Conservation (phyloP, 2,797 vertebrate genomes). For the Heliangelus exortis region DNA sequence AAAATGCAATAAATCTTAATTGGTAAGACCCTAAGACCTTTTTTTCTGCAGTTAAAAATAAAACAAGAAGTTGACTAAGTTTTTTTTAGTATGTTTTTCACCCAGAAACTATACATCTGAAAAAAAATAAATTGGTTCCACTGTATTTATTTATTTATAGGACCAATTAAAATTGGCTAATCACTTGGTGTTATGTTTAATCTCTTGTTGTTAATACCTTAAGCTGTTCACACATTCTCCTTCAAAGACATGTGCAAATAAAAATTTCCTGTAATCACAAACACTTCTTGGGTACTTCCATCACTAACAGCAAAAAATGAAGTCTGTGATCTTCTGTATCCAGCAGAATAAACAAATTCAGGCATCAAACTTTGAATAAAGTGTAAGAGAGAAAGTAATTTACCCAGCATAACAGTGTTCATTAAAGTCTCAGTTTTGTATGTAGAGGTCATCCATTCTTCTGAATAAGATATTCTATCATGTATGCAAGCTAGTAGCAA, state of each 20-base stretch:
- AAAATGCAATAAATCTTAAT: background rate
- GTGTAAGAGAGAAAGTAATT: background rate
- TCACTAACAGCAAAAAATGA: background rate
- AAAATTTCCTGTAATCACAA: background rate
- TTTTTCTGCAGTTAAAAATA: background rate
- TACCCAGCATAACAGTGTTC: background rate
- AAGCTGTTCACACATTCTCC: background rate
- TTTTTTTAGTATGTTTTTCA: background rate
- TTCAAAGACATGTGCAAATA: background rate
- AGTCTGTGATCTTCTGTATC: background rate
- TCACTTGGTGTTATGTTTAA: background rate
- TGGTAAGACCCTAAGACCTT: fast-evolving
- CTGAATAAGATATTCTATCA: background rate
- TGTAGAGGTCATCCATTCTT: background rate
- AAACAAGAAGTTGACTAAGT: background rate
- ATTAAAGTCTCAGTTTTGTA: background rate
- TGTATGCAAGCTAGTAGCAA: background rate
- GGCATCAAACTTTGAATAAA: background rate
- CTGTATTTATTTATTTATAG: no score
- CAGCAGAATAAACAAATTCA: background rate
- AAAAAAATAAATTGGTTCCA: no score
- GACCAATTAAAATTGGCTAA: background rate
- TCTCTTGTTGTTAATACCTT: background rate
- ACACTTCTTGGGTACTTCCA: background rate
- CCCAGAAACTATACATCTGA: background rate